A percentile compares a stretch with the other conserved stretches of the same genome.
phyloP scores from a whole-genome alignment of 1,140 invertebrate species.

The Caenorhabditis inopinata region DNA sequence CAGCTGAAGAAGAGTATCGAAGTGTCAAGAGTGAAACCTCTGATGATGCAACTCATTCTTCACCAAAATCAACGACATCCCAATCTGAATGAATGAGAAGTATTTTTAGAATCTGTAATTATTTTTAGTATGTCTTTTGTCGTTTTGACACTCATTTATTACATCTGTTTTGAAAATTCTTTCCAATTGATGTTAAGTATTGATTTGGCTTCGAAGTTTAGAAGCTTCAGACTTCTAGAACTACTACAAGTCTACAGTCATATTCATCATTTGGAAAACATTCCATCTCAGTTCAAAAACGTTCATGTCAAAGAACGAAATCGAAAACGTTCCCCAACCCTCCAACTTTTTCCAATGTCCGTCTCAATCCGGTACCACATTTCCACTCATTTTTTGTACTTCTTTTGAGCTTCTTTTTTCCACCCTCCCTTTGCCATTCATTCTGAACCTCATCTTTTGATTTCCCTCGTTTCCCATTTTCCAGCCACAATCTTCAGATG shows the following conservation, averaged over 20 bases:
- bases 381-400: neutral
- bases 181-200: too few species aligned
- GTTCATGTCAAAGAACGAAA: slow-evolving; percentile 26
- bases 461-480: neutral
- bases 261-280: neutral
- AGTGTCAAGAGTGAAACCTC: neutral
- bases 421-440: neutral
- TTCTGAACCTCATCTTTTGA: neutral
- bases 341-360: neutral
- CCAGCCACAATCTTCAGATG: slow-evolving; percentile 1
- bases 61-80: neutral
- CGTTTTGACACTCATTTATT: too few species aligned
- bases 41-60: neutral
- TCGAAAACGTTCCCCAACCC: neutral
- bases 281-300: slow-evolving; percentile 4
- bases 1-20: neutral
- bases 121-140: too few species aligned
- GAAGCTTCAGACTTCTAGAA: too few species aligned
- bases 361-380: neutral
- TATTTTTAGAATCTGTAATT: neutral
- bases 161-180: too few species aligned
- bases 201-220: too few species aligned
- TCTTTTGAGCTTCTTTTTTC: neutral
- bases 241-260: too few species aligned
- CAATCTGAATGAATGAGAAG: neutral